Percentiles rank a stretch among this genome's conserved stretches.
phyloP scores from a whole-genome alignment of 2,888 invertebrate species.

The Cheilosia grossa region DNA sequence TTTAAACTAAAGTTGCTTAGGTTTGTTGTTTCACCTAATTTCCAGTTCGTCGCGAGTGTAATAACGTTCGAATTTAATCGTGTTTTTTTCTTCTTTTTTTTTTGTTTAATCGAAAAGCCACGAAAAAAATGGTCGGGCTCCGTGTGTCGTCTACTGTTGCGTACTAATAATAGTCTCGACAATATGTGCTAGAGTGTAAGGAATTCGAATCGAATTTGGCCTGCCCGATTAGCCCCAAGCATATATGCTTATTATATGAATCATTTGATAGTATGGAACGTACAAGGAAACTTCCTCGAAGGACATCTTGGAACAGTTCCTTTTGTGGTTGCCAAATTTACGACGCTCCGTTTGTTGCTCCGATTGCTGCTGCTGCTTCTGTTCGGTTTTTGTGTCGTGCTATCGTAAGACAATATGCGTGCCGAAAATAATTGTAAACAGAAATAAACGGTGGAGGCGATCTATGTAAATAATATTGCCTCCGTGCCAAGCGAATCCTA shows the following conservation, averaged over 20 bases:
- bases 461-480: slow-evolving; percentile 22
- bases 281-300: not conserved
- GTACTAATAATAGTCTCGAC: not conserved
- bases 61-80: not conserved
- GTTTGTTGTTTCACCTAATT: slow-evolving; percentile 15
- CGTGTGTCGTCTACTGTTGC: slow-evolving; percentile 26
- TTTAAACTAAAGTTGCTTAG: slow-evolving; percentile 24
- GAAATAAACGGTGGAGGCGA: not conserved
- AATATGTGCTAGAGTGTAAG: slow-evolving; percentile 43
- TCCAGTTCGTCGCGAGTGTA: slow-evolving; percentile 35
- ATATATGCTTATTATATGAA: slow-evolving; percentile 41
- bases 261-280: too few relatives aligned
- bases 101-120: not conserved
- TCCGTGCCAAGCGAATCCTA: slow-evolving; percentile 13
- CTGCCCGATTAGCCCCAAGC: slow-evolving; percentile 17
- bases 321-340: slow-evolving; percentile 50
- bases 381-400: not conserved
- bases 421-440: slow-evolving; percentile 57
- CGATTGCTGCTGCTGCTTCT: slow-evolving; percentile 21
- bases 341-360: slow-evolving; percentile 34
- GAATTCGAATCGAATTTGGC: slow-evolving; percentile 25
- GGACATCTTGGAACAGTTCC: slow-evolving; percentile 42
- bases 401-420: slow-evolving; percentile 43
- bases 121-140: slow-evolving; percentile 10
- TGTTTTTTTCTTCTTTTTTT: too few relatives aligned